Evolutionary conservation across 2,113 vertebrate species (phyloP), one percentile per base, ranked within the genome.

Genomic region (Alligator mississippiensis): DNA sequence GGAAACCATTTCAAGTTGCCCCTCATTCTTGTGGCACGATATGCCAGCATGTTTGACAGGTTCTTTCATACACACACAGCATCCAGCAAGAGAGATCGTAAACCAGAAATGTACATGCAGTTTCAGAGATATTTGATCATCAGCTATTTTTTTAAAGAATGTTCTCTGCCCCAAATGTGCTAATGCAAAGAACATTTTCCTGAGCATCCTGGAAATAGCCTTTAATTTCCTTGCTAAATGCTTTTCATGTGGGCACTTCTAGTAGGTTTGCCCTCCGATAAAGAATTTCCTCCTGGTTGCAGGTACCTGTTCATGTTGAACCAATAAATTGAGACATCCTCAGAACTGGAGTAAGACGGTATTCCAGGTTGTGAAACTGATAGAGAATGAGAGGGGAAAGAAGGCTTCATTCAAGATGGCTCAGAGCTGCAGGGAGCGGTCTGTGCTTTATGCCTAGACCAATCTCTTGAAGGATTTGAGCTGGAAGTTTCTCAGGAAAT

Each of bases 61-160:
- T 2, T 77, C 4, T 38, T 10, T 3, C n/a, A 54, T 25, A 55
- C 6, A 4, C 1, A 0, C 4, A 3, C 4, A 1, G 34, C 70
- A 64, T 2, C 9, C 0, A 15, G 11, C 57, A 11, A 57, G 63
- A 28, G 59, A 7, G 18, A 2, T 0, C 21, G 77, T 8, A 79
- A 75, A 38, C 77, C 34, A 79, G 47, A 24, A 68, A 30, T 68
- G 64, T 80, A 25, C 22, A 74, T 78, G 30, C 24, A 21, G 16
- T 12, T 63, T 66, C 55, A 21, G 21, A 3, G 1, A 21, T 54
- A 19, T 21, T 21, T 17, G 22, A 34, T 72, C 68, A 72, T n/a
- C 68, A 72, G 30, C 19, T 72, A 24, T 19, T 64, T 5, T 77
- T 77, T 82, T 9, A n/a, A 78, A 79, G 21, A 79, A 22, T 78